Evolutionary conservation across 1,140 invertebrate genomes (phyloP), one percentile per base, ranked within the genome.

Genomic region (Lucilia cuprina): DNA sequence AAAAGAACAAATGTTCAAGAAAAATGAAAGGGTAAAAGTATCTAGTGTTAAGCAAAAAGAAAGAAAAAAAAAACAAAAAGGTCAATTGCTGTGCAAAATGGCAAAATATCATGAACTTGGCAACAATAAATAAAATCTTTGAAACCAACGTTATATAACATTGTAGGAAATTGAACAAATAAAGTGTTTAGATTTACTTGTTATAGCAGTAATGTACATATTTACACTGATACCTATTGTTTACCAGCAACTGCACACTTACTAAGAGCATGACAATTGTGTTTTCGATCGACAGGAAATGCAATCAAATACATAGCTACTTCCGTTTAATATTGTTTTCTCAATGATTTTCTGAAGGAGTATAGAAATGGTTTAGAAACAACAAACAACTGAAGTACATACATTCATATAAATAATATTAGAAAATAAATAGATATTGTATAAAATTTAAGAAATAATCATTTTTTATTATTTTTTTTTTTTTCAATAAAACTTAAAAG

Each of bases 41-140:
- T 17, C 5, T 70, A 21, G 65, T 70, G 55, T 60, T 5, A 70
- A 70, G 50, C n/a, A n/a, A n/a, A n/a, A n/a, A n/a, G n/a, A n/a
- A n/a, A n/a, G n/a, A n/a, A n/a, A n/a, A n/a, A n/a, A n/a, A n/a
- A n/a, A n/a, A n/a, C n/a, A n/a, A 80, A 80, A 80, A 49, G 77
- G 77, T 49, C 77, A 80, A 80, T 80, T 80, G 41, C 41, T 78
- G 35, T 41, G 17, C 25, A n/a, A 78, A 78, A 78, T n/a, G 41
- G 77, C 47, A 49, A 49, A 80, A 80, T 70, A 70, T 80, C 77
- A 80, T 80, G 77, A 80, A 80, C 77, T 80, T 80, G 41, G 77
- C 41, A 80, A 78, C 8, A 49, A 80, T 80, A 80, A 77, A 60
- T 60, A 70, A 70, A 70, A 70, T 21, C 14, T 17, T n/a, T n/a